Conservation (phyloP, 2,888 invertebrate genomes). For the Caenorhabditis virilis region DNA sequence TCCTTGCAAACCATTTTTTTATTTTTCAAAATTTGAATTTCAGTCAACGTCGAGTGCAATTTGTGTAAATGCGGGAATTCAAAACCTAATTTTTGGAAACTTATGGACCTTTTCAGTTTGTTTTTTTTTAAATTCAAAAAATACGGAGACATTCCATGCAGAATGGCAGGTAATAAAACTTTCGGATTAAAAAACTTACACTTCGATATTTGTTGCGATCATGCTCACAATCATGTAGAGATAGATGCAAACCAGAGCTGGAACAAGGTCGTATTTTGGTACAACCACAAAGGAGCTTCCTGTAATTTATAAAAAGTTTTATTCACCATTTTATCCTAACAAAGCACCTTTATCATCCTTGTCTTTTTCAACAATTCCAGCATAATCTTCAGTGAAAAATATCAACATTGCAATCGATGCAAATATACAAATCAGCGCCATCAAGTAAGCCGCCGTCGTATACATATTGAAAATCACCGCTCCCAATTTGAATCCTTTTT, state of each 20-base stretch:
- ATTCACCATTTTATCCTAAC: not conserved
- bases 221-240: slow-evolving; percentile 48
- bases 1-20: no score
- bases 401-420: slow-evolving; percentile 36
- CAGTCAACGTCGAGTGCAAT: no score
- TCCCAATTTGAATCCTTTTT: slow-evolving; percentile 28
- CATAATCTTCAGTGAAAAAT: slow-evolving; percentile 49
- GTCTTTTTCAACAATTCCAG: slow-evolving; percentile 42
- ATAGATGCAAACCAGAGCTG: slow-evolving; percentile 50
- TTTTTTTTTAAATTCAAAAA: no score
- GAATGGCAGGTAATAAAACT: no score
- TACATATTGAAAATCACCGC: slow-evolving; percentile 40
- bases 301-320: slow-evolving; percentile 4
- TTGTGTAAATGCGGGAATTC: no score
- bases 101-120: no score
- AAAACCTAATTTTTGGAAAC: no score
- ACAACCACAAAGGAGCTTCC: slow-evolving; percentile 26
- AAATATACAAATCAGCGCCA: slow-evolving; percentile 36
- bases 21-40: no score
- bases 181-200: slow-evolving; percentile 26
- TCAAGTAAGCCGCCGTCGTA: slow-evolving; percentile 45
- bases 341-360: slow-evolving; percentile 16
- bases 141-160: no score
- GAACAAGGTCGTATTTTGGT: slow-evolving; percentile 46
- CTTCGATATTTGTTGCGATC: slow-evolving; percentile 52